Conservation (phyloP, 2,797 vertebrate species). For the Mormyrops boulengeri region DNA sequence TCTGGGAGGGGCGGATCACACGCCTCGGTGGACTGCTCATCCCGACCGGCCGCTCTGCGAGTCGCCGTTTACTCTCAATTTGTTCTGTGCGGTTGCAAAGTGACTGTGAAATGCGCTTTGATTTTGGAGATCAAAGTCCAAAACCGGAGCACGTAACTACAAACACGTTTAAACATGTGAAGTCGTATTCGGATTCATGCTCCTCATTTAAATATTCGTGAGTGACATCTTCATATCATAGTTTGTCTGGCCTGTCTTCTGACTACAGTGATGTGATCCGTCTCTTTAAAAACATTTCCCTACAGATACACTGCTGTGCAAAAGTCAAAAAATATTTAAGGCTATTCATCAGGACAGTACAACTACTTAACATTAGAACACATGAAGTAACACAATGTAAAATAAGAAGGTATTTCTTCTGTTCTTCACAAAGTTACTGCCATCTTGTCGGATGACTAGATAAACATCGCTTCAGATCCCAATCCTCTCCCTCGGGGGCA, state of each 20-base stretch:
- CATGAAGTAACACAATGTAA: not conserved
- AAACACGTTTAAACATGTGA: not conserved
- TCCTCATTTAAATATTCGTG: not conserved
- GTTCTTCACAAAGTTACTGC: not conserved
- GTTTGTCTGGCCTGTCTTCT: conserved; percentile 49
- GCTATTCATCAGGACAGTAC: not conserved
- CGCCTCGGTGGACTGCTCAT: not conserved
- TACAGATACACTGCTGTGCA: not conserved
- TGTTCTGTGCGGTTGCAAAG: not conserved
- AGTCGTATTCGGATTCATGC: not conserved
- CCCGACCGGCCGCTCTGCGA: not conserved
- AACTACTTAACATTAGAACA: not conserved
- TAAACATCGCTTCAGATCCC: not conserved
- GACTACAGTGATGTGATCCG: conserved; percentile 54
- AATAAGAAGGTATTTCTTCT: not conserved
- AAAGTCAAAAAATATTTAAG: not conserved
- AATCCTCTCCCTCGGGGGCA: not conserved
- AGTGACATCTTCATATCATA: conserved; percentile 23
- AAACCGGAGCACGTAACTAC: not conserved
- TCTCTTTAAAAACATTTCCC: conserved; percentile 33
- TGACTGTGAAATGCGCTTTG: not conserved
- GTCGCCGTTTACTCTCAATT: not conserved
- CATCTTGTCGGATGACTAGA: not conserved
- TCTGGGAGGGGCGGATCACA: not conserved
- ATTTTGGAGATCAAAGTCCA: not conserved